These are phyloP conservation scores for Frankliniella intonsa DNA, from an alignment of 2,888 invertebrate genomes.

Conservation along the genomic window DNA sequence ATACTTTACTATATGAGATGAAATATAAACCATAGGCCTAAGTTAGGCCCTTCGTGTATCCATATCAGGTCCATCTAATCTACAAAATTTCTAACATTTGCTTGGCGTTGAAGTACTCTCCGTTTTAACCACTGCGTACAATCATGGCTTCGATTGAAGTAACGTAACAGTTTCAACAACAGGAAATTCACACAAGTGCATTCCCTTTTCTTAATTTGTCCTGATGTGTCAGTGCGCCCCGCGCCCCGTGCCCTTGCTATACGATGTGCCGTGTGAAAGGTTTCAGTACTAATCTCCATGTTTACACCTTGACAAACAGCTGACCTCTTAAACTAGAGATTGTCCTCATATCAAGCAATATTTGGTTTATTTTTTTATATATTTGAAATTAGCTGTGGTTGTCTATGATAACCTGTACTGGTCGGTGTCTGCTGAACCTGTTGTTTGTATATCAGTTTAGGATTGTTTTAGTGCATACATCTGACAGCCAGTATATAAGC, in stretches of 20 bases:
- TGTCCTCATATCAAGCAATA: no score
- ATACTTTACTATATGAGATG: conserved; percentile 18
- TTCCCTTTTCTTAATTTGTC: background rate
- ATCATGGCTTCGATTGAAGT: no score
- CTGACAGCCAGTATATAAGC: no score
- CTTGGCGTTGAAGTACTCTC: background rate
- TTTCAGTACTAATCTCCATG: background rate
- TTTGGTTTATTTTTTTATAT: no score
- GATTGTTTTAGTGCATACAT: no score
- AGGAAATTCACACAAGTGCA: no score
- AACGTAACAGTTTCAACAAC: no score
- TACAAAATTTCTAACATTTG: background rate
- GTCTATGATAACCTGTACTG: background rate
- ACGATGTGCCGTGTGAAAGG: background rate
- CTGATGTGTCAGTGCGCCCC: background rate
- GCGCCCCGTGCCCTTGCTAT: background rate
- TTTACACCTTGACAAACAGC: background rate
- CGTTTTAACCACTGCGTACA: no score
- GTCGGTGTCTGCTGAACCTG: background rate
- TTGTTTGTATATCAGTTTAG: background rate
- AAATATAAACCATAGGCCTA: conserved; percentile 23
- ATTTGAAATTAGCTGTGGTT: background rate
- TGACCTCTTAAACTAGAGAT: no score
- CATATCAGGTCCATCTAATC: conserved; percentile 1
- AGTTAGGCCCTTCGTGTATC: conserved; percentile 5